Conservation (phyloP, 2,888 invertebrate species). For the Blomia tropicalis region DNA sequence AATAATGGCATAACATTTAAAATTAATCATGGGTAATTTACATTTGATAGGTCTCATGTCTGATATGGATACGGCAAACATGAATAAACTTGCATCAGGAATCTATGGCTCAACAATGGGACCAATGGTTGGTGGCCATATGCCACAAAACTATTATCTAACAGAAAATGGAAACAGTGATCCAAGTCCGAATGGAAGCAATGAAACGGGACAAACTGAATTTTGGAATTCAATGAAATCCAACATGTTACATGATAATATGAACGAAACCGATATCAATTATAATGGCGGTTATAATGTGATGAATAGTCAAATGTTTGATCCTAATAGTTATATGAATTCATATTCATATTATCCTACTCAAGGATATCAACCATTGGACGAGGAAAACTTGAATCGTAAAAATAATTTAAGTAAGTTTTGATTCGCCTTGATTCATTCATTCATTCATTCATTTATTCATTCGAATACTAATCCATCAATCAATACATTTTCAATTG, state of each 20-base stretch:
- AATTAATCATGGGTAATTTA: neutral
- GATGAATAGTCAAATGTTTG: constrained; percentile 17
- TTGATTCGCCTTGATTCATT: neutral
- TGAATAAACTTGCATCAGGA: constrained; percentile 46
- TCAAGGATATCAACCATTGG: constrained; percentile 32
- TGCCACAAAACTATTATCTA: constrained; percentile 34
- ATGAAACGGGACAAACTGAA: constrained; percentile 45
- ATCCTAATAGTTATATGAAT: constrained; percentile 31
- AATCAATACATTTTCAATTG: constrained; percentile 22
- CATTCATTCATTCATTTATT: too few species aligned
- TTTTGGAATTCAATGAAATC: constrained; percentile 72
- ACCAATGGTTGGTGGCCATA: constrained; percentile 28
- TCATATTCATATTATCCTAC: constrained; percentile 25
- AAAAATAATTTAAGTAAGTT: constrained; percentile 31
- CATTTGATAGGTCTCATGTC: constrained; percentile 53
- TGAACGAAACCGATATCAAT: neutral
- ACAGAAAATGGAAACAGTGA: constrained; percentile 37
- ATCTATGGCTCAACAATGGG: constrained; percentile 33
- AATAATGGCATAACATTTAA: neutral
- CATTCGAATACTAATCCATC: constrained; percentile 2
- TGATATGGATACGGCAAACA: constrained; percentile 64
- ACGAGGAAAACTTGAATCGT: constrained; percentile 31
- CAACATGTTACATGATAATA: constrained; percentile 49
- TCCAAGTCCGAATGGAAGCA: constrained; percentile 25
- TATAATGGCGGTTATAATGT: neutral